phyloP scores from a whole-genome alignment of 1,140 invertebrate species.

The Lucilia sericata region DNA sequence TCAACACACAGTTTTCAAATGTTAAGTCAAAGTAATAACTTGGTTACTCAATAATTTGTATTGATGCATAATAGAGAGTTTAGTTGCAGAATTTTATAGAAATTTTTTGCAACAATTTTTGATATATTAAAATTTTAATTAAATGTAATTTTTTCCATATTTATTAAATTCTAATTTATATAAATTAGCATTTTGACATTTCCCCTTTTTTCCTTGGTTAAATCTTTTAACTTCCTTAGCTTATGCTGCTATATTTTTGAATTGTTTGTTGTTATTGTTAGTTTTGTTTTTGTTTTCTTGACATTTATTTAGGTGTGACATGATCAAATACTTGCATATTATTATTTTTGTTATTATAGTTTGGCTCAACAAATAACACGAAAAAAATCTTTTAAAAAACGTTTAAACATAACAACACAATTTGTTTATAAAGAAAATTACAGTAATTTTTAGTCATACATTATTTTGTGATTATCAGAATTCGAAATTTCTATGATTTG shows the following conservation, averaged over 20 bases:
- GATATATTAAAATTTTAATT: neutral
- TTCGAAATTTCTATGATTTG: neutral
- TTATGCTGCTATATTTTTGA: neutral
- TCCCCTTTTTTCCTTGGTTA: neutral
- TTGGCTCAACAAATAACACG: neutral
- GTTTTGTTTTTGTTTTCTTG: constrained; percentile 6
- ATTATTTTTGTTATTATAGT: constrained; percentile 9
- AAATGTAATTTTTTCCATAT: neutral
- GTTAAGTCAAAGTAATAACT: neutral
- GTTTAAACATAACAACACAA: constrained; percentile 7
- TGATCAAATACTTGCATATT: constrained; percentile 39
- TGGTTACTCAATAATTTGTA: neutral
- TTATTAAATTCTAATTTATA: neutral
- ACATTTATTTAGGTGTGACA: constrained; percentile 34
- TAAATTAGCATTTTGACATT: neutral
- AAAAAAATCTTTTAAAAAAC: neutral
- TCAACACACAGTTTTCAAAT: neutral
- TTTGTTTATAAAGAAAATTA: neutral
- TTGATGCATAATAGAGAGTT: neutral
- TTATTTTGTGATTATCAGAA: neutral
- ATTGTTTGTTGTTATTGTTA: neutral
- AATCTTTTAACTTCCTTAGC: neutral
- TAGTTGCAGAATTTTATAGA: neutral
- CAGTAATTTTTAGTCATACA: constrained; percentile 2
- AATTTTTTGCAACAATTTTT: neutral